These are phyloP conservation scores for Capitulum mitella DNA, from an alignment of 2,888 invertebrate genomes.

Conservation along the genomic window DNA sequence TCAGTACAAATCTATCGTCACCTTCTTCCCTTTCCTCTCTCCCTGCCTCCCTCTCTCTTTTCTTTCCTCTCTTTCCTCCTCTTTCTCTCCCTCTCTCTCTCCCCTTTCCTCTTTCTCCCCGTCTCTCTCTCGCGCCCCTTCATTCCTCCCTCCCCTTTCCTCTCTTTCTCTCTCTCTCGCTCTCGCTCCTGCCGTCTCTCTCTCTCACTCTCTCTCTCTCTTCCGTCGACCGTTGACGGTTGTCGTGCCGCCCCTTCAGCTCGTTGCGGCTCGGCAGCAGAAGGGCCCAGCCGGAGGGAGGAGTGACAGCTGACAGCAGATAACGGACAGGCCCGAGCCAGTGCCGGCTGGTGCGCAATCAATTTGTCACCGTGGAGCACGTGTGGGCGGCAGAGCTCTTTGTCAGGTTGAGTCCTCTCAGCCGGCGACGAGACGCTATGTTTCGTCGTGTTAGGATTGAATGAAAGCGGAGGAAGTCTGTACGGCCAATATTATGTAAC, in stretches of 20 bases:
- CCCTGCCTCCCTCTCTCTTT: neutral
- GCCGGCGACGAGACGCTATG: no score
- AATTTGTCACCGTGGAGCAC: neutral
- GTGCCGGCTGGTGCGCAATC: neutral
- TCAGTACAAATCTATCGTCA: no score
- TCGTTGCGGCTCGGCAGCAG: neutral
- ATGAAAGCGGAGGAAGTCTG: no score
- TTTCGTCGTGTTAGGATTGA: no score
- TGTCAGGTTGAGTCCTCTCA: no score
- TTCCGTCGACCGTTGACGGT: neutral
- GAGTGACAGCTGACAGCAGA: neutral
- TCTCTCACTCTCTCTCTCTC: neutral
- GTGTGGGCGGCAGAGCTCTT: no score
- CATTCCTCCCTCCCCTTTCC: neutral
- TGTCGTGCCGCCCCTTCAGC: neutral
- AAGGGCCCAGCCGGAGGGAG: neutral
- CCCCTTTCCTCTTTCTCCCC: neutral
- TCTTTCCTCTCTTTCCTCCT: neutral
- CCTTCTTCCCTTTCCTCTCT: neutral
- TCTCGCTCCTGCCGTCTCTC: neutral
- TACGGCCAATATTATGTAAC: no score
- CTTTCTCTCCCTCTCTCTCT: neutral
- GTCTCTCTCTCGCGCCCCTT: neutral
- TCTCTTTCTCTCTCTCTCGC: slow-evolving; percentile 6
- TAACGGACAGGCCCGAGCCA: no score